These are phyloP conservation scores for Sapajus apella DNA, from an alignment of 2,113 vertebrate species.

Conservation along the genomic window DNA sequence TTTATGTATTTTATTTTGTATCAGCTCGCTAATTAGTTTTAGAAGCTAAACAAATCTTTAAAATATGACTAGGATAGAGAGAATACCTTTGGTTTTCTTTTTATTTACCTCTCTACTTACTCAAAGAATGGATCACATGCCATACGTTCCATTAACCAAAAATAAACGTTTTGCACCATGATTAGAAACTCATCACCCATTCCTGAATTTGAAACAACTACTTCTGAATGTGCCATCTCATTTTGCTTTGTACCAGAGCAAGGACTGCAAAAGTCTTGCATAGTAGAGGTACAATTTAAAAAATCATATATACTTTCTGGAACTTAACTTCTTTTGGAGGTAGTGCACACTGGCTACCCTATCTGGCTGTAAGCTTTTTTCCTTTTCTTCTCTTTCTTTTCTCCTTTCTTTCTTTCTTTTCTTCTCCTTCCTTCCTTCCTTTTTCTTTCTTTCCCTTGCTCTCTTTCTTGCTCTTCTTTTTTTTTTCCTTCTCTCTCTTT, in stretches of 20 bases:
- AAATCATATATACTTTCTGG: background rate
- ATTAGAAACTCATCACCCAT: background rate
- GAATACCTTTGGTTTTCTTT: background rate
- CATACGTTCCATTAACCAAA: background rate
- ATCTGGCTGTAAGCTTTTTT: background rate
- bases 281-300: background rate
- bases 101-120: background rate
- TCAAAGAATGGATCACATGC: background rate
- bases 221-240: background rate
- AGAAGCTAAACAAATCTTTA: background rate
- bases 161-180: background rate
- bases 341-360: background rate
- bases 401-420: too few relatives aligned
- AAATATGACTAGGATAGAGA: background rate
- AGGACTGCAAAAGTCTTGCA: background rate
- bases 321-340: background rate
- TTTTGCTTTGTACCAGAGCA: conserved; percentile 36
- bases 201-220: conserved; percentile 40
- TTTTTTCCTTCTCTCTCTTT: background rate
- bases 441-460: background rate
- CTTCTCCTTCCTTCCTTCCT: too few relatives aligned
- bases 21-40: background rate
- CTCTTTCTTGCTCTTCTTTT: too few relatives aligned
- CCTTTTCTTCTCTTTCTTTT: background rate
- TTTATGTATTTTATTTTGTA: background rate